Conservation (phyloP, 2,113 vertebrate genomes). For the Callorhinus ursinus region DNA sequence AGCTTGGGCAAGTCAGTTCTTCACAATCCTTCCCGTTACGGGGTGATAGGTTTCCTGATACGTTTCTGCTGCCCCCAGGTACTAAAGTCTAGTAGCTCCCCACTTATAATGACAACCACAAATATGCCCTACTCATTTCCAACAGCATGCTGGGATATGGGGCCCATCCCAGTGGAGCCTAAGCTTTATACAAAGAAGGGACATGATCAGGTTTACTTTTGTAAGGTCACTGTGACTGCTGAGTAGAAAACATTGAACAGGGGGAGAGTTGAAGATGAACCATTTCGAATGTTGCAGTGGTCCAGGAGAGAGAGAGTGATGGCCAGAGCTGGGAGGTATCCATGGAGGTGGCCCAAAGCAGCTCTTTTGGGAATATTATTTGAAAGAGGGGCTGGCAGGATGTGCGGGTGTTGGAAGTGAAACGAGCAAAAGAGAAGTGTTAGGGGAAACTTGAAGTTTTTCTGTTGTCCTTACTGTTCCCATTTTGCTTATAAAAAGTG, state of each 20-base stretch:
- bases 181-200: not conserved
- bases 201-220: not conserved
- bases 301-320: not conserved
- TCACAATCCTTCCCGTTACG: not conserved
- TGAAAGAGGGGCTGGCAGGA: not conserved
- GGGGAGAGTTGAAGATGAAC: not conserved
- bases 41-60: not conserved
- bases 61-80: not conserved
- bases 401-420: not conserved
- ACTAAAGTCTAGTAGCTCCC: not conserved
- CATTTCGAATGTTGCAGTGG: not conserved
- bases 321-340: not conserved
- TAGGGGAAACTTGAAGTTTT: not conserved
- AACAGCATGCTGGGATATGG: not conserved
- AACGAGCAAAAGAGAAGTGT: not conserved
- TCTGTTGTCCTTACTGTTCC: not conserved
- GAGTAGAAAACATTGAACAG: not conserved
- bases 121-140: not conserved
- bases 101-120: not conserved
- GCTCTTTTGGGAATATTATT: not conserved
- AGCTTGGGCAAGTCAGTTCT: not conserved
- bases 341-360: not conserved
- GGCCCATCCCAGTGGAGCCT: not conserved
- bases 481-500: not conserved
- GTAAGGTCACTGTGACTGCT: not conserved